Evolutionary conservation across 2,797 vertebrate genomes (phyloP).

Genomic region (Nothura maculosa): DNA sequence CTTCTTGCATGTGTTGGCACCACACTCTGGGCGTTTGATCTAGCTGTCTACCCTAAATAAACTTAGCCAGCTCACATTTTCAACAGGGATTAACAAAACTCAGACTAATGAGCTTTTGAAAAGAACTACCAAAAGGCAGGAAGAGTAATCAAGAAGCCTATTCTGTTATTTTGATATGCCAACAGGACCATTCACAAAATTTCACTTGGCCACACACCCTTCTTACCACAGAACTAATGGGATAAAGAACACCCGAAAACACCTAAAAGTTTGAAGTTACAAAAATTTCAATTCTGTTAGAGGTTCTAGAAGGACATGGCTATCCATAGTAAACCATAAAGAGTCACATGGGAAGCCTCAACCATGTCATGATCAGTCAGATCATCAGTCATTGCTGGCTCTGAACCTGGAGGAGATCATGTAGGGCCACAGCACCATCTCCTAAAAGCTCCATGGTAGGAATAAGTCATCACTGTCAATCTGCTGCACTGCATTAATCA

Average conservation of each 20-base stretch:
- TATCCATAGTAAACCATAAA: background rate
- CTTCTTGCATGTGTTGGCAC: background rate
- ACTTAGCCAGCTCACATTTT: background rate
- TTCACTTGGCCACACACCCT: background rate
- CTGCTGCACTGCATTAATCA: background rate
- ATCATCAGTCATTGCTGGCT: background rate
- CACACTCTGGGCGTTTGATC: background rate
- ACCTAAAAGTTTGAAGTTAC: background rate
- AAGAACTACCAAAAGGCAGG: background rate
- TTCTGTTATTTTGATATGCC: background rate
- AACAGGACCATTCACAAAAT: background rate
- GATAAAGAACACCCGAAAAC: background rate
- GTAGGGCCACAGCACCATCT: background rate
- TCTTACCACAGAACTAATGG: background rate
- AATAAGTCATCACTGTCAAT: background rate
- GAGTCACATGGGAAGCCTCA: background rate
- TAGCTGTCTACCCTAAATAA: background rate
- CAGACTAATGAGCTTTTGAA: background rate
- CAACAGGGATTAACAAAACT: background rate
- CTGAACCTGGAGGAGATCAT: background rate
- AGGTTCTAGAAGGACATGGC: background rate
- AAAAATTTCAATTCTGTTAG: background rate
- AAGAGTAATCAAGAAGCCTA: background rate
- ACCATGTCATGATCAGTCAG: background rate
- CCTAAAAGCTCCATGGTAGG: background rate